phyloP scores from a whole-genome alignment of 2,888 invertebrate species.

The Nycteola revayana region DNA sequence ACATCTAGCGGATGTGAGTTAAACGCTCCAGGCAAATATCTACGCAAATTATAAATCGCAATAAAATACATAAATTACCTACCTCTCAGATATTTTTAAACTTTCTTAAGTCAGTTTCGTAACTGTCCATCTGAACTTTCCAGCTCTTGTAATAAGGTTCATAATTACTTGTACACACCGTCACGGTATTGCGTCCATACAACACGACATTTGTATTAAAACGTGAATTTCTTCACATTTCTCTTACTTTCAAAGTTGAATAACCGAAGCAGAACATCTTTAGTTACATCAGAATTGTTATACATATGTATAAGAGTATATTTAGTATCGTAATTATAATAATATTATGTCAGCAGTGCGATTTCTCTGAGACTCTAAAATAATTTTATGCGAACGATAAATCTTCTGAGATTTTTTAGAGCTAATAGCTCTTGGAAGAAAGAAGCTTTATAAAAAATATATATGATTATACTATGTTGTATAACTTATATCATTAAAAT shows the following conservation, averaged over 20 bases:
- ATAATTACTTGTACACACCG: constrained; percentile 28
- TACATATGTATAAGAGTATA: constrained; percentile 27
- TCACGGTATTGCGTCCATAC: constrained; percentile 50
- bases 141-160: constrained; percentile 9
- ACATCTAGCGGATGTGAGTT: constrained; percentile 5
- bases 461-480: too few species aligned
- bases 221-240: constrained; percentile 72
- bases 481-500: too few species aligned
- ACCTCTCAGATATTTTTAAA: constrained; percentile 16
- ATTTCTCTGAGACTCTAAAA: constrained; percentile 18
- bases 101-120: constrained; percentile 14
- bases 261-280: constrained; percentile 61
- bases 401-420: too few species aligned
- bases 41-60: constrained; percentile 9
- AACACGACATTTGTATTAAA: constrained; percentile 51
- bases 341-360: constrained; percentile 27
- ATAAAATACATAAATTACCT: constrained; percentile 19
- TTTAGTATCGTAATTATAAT: constrained; percentile 12
- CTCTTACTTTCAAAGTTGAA: constrained; percentile 77
- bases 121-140: constrained; percentile 17
- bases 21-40: constrained; percentile 9
- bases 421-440: too few species aligned
- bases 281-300: constrained; percentile 46
- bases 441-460: too few species aligned
- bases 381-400: neutral